Evolutionary conservation across 2,113 vertebrate genomes (phyloP), one percentile per base, ranked within the genome.

Genomic region (Pygoscelis antarcticus): DNA sequence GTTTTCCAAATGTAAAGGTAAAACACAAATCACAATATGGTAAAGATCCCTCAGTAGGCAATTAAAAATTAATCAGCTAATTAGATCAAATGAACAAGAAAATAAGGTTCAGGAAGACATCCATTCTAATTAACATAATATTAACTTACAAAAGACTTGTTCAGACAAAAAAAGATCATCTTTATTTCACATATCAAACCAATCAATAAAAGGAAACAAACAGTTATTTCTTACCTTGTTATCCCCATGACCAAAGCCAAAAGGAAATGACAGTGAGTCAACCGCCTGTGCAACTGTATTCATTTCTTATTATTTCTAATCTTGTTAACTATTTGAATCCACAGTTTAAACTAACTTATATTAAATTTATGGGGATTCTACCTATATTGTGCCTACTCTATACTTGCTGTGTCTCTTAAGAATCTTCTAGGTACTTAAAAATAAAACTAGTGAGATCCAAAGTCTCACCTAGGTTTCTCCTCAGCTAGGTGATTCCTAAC

Each of bases 51-150:
- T 94, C 84, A 62, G 89, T 70, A 87, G 95, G 83, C 87, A 96
- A 96, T 97, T 95, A 97, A 96, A 97, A 96, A 96, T 96, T 96
- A 94, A 93, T 93, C 89, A 95, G 51, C 70, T 94, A 95, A 96
- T 96, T 96, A 96, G 78, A 96, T 93, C 78, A 96, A 95, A 96
- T 90, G 77, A 96, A 95, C 4, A 3, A 90, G 93, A 97, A 97
- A 95, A 96, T 91, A 97, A 96, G 71, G 82, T 85, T 94, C 93
- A 95, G 96, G 94, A 97, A 97, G 70, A 74, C 84, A 96, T 96
- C 75, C 49, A 83, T 93, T 93, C 78, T 72, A 90, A 95, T 97
- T 97, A 95, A 86, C 58, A 94, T 81, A 94, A 90, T 95, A 97
- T 93, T 93, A 96, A 94, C 87, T 93, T 95, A 87, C n/a, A 89